Base-by-base conservation (phyloP, 2,113 vertebrate species). In the Solenodon paradoxus region DNA sequence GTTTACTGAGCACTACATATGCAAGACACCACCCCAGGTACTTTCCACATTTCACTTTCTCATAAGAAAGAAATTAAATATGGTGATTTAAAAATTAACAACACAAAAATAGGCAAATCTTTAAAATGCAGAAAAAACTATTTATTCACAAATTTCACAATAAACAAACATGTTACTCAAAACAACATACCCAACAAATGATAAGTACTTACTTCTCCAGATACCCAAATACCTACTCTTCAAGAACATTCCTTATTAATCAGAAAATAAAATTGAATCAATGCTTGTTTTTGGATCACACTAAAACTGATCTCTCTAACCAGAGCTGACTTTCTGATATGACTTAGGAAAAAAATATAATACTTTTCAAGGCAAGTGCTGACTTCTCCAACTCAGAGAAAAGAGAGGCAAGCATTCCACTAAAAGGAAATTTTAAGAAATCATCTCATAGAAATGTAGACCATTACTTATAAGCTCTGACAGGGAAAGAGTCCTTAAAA, bases 91-190 rank as follows among this genome's bases (percentile, higher is more conserved):
- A 93, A 92, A 94, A 22, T 64, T 89, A 93, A 64, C 59, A 88
- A 53, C 22, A 91, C 8, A 92, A 92, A 94, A 95, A 91, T 30
- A 92, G 40, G 57, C 74, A 91, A 94, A 92, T 83, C 66, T 93
- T 91, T 55, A 95, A 95, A 93, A 42, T 77, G 55, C 45, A 96
- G 9, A 42, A 51, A 88, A 94, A 92, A 95, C 96, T 96, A 97
- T 97, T 97, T 88, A 96, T 94, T 40, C 1, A 92, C 83, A 26
- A 96, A 90, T 96, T 97, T 92, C 45, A 95, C 40, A 88, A 55
- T 40, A 94, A 93, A 86, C 55, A 96, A 57, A 95, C 32, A 97
- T 85, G 86, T 80, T 96, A 96, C 74, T 90, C 11, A 32, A 89
- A 87, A 96, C 77, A 94, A 90, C 35, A 47, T 59, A 96, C n/a